Base-by-base conservation (phyloP, 2,888 invertebrate species). In the Aleiodes alternator region DNA sequence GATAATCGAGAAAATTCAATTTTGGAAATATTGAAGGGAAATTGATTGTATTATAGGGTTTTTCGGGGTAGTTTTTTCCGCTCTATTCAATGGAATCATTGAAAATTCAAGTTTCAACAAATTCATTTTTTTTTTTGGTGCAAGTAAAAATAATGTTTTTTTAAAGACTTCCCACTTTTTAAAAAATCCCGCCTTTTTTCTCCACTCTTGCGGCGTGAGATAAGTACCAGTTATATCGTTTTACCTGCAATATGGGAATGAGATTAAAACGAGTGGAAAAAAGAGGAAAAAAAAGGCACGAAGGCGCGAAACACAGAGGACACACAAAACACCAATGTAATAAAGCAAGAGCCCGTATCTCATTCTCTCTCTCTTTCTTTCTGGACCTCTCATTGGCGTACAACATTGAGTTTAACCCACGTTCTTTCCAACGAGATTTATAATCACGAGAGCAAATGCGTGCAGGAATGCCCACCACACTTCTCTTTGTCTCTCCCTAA, bases 351-450 rank as follows among this genome's bases (percentile, higher is more conserved):
- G 80, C 81, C 76, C 84, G 84, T 87, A 84, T 85, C 81, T 88
- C 87, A 85, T 85, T 78, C 82, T 78, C 78, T 68, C 29, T 51
- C 31, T 68, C 68, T 66, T 50, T 64, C 59, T 70, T 50, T 64
- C 59, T 70, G 77, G 69, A 59, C n/a, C 79, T 80, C 83, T 85
- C 88, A 87, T 87, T 87, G 87, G 85, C 84, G 85, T 85, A 86
- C 84, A 87, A 85, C 84, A 84, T 86, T 85, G 81, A 68, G 74
- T 76, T 77, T 78, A 84, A 80, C 82, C 81, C 80, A 82, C 83
- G 79, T 78, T 76, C 80, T 23, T 23, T 71, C 76, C 31, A 73
- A 66, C 34, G 81, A 84, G 87, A 87, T 88, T 88, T 87, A 88
- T 81, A 85, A 85, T 84, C 84, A 81, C 79, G 81, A 78, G 82